Evolutionary conservation across 2,888 invertebrate genomes (phyloP).

Genomic region (Cheilosia pagana): DNA sequence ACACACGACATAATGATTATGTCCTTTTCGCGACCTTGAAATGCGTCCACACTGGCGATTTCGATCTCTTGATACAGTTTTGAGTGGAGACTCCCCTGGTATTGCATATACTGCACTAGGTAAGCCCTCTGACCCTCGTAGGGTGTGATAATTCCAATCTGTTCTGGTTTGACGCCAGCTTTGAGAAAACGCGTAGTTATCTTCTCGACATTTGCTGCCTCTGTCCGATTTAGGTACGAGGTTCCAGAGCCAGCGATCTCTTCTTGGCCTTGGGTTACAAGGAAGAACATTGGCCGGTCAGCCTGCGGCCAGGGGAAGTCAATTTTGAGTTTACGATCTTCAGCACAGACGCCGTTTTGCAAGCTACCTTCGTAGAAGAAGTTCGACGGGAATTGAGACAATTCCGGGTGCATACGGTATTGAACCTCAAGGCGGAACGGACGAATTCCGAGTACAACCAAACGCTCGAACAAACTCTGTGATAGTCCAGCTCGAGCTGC

Average conservation of each 20-base stretch:
- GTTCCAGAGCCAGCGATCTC: slow-evolving; percentile 99
- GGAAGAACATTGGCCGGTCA: slow-evolving; percentile 99
- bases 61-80: slow-evolving; percentile 99
- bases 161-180: slow-evolving; percentile 97
- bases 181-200: slow-evolving; percentile 97
- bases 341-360: slow-evolving; percentile 99
- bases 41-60: slow-evolving; percentile 99
- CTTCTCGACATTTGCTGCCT: slow-evolving; percentile 99
- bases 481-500: slow-evolving; percentile 98
- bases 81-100: slow-evolving; percentile 97
- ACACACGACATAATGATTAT: slow-evolving; percentile 99
- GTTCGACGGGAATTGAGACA: slow-evolving; percentile 98
- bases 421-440: slow-evolving; percentile 99
- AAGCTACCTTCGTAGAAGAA: slow-evolving; percentile 99
- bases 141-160: slow-evolving; percentile 99
- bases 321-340: slow-evolving; percentile 95
- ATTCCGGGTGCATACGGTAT: slow-evolving; percentile 99
- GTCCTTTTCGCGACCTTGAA: slow-evolving; percentile 99
- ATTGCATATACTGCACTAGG: slow-evolving; percentile 99
- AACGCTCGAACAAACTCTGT: slow-evolving; percentile 97
- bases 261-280: slow-evolving; percentile 98
- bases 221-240: slow-evolving; percentile 98
- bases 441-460: slow-evolving; percentile 98
- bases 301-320: slow-evolving; percentile 99
- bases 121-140: slow-evolving; percentile 99